These are phyloP conservation scores for Montipora efflorescens DNA, from an alignment of 64 coral and sea anemone species.

Conservation along the genomic window DNA sequence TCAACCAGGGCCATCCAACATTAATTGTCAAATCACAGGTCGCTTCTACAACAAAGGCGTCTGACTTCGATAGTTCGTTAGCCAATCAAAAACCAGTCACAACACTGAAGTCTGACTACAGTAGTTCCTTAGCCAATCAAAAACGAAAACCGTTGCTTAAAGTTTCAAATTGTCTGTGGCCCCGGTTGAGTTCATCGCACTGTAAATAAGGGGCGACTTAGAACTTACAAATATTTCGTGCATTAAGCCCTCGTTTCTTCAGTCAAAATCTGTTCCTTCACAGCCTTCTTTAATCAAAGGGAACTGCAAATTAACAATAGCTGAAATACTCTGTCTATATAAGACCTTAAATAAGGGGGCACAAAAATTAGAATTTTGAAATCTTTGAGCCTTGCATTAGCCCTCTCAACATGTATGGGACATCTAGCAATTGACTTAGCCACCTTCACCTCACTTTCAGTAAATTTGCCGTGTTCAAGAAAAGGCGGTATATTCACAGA, in stretches of 20 bases:
- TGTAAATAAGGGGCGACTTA: neutral
- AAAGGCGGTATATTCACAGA: constrained; percentile 20
- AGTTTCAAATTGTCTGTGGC: constrained; percentile 5
- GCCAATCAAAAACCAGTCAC: constrained; percentile 6
- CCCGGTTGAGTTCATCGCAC: neutral
- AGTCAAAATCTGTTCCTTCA: constrained; percentile 32
- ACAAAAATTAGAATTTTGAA: constrained; percentile 47
- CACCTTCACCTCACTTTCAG: constrained; percentile 2
- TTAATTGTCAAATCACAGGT: neutral
- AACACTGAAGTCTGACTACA: neutral
- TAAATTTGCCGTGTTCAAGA: too few species aligned
- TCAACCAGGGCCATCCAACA: neutral
- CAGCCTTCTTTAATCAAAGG: constrained; percentile 43
- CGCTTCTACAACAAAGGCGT: neutral
- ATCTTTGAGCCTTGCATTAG: constrained; percentile 43
- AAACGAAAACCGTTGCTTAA: neutral
- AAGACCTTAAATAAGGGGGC: constrained; percentile 22
- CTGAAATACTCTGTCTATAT: constrained; percentile 37
- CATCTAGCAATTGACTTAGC: constrained; percentile 45
- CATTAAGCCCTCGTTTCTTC: neutral
- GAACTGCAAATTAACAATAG: constrained; percentile 31
- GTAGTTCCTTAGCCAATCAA: neutral
- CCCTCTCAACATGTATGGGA: neutral
- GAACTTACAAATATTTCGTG: too few species aligned
- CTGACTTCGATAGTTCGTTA: constrained; percentile 4